Evolutionary conservation across 2,888 invertebrate species (phyloP).

Genomic region (Microctonus hyperodae): DNA sequence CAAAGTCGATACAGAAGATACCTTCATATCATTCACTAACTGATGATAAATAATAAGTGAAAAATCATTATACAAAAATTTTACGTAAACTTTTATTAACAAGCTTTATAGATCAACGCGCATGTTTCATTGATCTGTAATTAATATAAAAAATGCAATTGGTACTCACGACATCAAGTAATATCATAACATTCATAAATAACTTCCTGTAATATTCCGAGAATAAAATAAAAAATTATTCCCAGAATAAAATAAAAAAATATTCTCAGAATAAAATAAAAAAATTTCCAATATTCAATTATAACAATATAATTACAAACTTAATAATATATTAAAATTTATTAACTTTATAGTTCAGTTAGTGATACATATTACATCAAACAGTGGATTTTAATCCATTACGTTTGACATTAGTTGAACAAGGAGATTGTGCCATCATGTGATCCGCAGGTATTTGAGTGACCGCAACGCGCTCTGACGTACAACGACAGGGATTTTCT

Average conservation of each 20-base stretch:
- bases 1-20: background rate
- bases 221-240: background rate
- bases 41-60: background rate
- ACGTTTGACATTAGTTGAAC: slow-evolving; percentile 44
- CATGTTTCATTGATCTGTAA: background rate
- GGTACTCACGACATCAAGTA: too few relatives aligned
- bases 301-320: background rate
- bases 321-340: background rate
- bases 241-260: background rate
- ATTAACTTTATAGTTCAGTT: background rate
- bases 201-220: too few relatives aligned
- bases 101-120: background rate
- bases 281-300: too few relatives aligned
- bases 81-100: too few relatives aligned
- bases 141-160: background rate
- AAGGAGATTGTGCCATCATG: slow-evolving; percentile 41
- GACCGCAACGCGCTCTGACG: slow-evolving; percentile 22
- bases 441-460: slow-evolving; percentile 30
- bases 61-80: too few relatives aligned
- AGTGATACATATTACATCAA: slow-evolving; percentile 6
- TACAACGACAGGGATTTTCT: slow-evolving; percentile 28
- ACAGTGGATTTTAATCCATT: slow-evolving; percentile 36
- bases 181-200: too few relatives aligned
- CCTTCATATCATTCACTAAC: background rate
- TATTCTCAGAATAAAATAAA: background rate